Conservation (phyloP, 2,888 invertebrate species). For the Sphecodes monilicornis region DNA sequence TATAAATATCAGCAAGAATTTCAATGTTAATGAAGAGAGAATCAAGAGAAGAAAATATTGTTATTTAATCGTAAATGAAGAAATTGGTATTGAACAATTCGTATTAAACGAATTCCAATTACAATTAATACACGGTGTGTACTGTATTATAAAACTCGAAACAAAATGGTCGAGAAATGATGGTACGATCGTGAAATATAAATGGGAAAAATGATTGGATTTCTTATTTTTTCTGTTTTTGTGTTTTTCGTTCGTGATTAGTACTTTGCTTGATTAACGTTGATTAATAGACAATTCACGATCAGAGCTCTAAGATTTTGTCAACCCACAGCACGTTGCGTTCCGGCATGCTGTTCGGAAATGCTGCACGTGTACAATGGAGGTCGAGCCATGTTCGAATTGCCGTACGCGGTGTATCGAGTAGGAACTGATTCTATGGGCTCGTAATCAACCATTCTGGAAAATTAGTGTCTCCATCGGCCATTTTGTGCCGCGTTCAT, state of each 20-base stretch:
- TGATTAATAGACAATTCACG: background rate
- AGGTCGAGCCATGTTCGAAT: slow-evolving; percentile 16
- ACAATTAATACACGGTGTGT: background rate
- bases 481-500: slow-evolving; percentile 19
- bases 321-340: background rate
- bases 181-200: background rate
- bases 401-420: background rate
- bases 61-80: too few relatives aligned
- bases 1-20: too few relatives aligned
- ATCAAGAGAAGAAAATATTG: too few relatives aligned
- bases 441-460: slow-evolving; percentile 26
- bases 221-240: background rate
- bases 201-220: background rate
- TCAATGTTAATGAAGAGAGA: too few relatives aligned
- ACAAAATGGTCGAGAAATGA: too few relatives aligned
- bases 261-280: background rate
- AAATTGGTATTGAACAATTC: too few relatives aligned
- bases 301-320: background rate
- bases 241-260: background rate
- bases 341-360: background rate
- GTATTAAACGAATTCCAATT: too few relatives aligned
- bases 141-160: background rate
- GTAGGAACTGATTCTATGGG: slow-evolving; percentile 22
- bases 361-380: slow-evolving; percentile 20
- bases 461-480: slow-evolving; percentile 30